phyloP scores from a whole-genome alignment of 2,888 invertebrate genomes.

The Cacoxenus indagator region DNA sequence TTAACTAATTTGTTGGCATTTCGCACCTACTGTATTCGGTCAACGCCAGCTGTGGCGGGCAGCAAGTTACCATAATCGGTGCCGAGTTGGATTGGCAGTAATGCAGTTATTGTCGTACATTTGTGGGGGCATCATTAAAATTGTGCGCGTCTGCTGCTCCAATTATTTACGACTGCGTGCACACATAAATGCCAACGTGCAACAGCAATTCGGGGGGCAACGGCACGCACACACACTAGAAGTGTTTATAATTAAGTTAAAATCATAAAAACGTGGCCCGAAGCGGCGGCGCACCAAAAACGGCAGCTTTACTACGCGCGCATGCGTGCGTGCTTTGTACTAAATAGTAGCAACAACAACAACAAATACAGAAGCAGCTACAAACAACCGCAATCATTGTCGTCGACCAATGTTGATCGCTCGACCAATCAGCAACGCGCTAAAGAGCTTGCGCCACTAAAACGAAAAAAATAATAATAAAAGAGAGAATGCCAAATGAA shows the following conservation, averaged over 20 bases:
- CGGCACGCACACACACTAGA: conserved; percentile 43
- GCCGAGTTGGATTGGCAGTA: not conserved
- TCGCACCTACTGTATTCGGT: conserved; percentile 7
- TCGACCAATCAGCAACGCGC: conserved; percentile 52
- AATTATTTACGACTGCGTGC: not conserved
- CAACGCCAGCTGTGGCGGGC: not conserved
- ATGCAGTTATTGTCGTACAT: not conserved
- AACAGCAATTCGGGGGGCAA: conserved; percentile 33
- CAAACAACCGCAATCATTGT: conserved; percentile 33
- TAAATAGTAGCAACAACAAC: conserved; percentile 28
- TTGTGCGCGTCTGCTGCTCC: not conserved
- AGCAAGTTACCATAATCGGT: not conserved
- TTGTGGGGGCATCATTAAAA: conserved; percentile 15
- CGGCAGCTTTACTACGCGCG: conserved; percentile 49
- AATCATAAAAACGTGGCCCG: conserved; percentile 55
- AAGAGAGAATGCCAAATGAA: conserved; percentile 53
- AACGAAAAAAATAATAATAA: conserved; percentile 31
- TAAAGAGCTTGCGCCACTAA: conserved; percentile 40
- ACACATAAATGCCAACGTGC: not conserved
- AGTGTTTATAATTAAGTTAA: conserved; percentile 60
- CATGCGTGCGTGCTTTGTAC: conserved; percentile 21
- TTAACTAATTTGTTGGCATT: conserved; percentile 18
- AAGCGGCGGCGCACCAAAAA: too few relatives aligned
- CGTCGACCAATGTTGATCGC: too few relatives aligned
- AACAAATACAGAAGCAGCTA: conserved; percentile 44